Conservation (phyloP, 1,140 invertebrate species). For the Procambarus virginalis region DNA sequence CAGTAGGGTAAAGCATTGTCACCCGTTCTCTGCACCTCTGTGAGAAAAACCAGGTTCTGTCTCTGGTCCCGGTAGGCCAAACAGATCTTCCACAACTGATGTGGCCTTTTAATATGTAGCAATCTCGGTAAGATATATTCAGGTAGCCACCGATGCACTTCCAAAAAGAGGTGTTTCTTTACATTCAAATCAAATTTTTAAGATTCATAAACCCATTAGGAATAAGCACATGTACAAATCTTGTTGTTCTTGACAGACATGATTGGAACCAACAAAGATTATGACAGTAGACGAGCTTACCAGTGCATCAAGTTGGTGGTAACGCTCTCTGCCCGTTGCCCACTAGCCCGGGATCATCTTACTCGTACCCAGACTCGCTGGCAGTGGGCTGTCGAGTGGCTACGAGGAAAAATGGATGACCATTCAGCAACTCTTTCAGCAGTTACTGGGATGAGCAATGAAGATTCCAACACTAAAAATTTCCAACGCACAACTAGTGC, state of each 20-base stretch:
- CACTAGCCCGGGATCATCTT: constrained; percentile 75
- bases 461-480: constrained; percentile 76
- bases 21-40: too few species aligned
- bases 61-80: too few species aligned
- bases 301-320: constrained; percentile 77
- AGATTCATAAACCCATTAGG: neutral
- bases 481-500: constrained; percentile 77
- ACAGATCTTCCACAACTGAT: too few species aligned
- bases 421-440: constrained; percentile 70
- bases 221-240: neutral
- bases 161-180: too few species aligned
- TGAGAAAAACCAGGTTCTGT: too few species aligned
- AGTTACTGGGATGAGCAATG: constrained; percentile 73
- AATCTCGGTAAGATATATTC: too few species aligned
- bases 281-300: constrained; percentile 76
- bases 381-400: constrained; percentile 78
- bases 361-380: constrained; percentile 74
- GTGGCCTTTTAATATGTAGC: too few species aligned
- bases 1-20: too few species aligned
- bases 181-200: too few species aligned
- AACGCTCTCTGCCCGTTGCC: constrained; percentile 73
- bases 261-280: constrained; percentile 72
- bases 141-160: too few species aligned
- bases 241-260: constrained; percentile 32
- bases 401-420: constrained; percentile 76